phyloP scores from a whole-genome alignment of 1,140 invertebrate species.

The Drosophila serrata region DNA sequence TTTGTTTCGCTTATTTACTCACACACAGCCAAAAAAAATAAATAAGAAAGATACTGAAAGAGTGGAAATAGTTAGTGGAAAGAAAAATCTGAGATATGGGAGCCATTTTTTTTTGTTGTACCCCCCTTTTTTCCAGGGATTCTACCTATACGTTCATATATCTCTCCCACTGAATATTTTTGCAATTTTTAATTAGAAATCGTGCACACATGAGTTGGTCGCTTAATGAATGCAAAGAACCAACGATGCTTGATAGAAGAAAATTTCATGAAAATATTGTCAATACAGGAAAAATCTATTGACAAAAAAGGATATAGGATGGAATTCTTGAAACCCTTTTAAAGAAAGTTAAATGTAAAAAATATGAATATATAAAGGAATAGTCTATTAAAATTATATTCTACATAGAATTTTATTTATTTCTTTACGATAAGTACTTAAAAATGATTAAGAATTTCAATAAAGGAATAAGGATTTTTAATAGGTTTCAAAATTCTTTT shows the following conservation, averaged over 20 bases:
- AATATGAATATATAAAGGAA: neutral
- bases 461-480: too few species aligned
- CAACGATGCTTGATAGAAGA: slow-evolving; percentile 1
- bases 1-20: slow-evolving; percentile 65
- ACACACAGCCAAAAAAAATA: slow-evolving; percentile 21
- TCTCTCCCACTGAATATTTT: slow-evolving; percentile 65
- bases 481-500: neutral
- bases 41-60: slow-evolving; percentile 2
- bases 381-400: neutral
- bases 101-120: slow-evolving; percentile 1
- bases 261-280: neutral
- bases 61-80: slow-evolving; percentile 20
- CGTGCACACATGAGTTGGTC: slow-evolving; percentile 79
- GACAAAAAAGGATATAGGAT: neutral
- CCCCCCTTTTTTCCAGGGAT: slow-evolving; percentile 6
- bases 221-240: slow-evolving; percentile 69
- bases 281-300: neutral
- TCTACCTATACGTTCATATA: slow-evolving; percentile 6
- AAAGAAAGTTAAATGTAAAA: neutral
- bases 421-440: too few species aligned
- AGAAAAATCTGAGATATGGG: slow-evolving; percentile 12
- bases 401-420: neutral
- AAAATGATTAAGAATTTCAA: neutral
- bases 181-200: slow-evolving; percentile 84
- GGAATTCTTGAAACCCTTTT: too few species aligned